phyloP scores from a whole-genome alignment of 2,888 invertebrate species.

The Nebria salina region DNA sequence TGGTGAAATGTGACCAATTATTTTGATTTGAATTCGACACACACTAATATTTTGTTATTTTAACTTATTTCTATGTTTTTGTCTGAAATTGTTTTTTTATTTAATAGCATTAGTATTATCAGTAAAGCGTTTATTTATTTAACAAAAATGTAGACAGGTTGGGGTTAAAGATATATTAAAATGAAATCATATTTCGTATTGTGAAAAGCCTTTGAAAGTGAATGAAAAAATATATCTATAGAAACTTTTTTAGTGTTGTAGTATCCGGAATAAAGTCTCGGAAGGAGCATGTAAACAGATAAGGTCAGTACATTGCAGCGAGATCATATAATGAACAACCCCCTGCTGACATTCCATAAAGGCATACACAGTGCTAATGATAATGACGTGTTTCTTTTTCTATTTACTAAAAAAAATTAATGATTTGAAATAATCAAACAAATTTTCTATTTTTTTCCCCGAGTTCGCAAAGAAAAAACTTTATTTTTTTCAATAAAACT shows the following conservation, averaged over 20 bases:
- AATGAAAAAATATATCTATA: neutral
- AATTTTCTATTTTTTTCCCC: no score
- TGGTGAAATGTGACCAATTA: no score
- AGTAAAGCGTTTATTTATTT: no score
- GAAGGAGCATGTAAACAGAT: neutral
- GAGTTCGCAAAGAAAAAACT: neutral
- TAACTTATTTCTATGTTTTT: no score
- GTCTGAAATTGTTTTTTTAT: no score
- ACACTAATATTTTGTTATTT: no score
- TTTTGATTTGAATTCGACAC: no score
- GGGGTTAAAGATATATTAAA: no score
- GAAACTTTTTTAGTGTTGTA: neutral
- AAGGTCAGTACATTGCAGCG: neutral
- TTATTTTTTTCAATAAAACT: neutral
- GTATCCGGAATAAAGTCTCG: neutral
- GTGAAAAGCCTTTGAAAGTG: neutral
- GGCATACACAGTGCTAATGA: neutral
- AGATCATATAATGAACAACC: neutral
- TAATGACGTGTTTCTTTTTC: neutral
- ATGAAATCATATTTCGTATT: no score
- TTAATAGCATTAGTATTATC: no score
- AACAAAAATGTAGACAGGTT: no score
- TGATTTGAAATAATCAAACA: no score
- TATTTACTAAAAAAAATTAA: neutral
- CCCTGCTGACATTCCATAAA: neutral